Evolutionary conservation across 2,888 invertebrate species (phyloP).

Genomic region (Hypomecis atomaria): DNA sequence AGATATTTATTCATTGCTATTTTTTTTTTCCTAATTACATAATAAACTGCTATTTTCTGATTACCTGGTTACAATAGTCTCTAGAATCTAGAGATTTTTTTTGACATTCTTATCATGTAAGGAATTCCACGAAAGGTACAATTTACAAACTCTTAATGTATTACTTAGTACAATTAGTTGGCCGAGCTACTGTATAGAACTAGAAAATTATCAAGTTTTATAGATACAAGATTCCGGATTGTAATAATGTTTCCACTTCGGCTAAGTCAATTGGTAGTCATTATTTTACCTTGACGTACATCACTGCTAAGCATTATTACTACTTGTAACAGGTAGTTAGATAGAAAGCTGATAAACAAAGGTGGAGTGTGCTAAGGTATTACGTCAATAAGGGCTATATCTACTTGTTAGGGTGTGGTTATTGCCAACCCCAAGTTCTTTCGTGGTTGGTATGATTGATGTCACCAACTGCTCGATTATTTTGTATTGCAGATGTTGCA

Average conservation of each 20-base stretch:
- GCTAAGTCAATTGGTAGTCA: constrained; percentile 9
- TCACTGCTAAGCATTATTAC: constrained; percentile 31
- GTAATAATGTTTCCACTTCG: background rate
- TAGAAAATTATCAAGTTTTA: constrained; percentile 3
- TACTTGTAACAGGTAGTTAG: constrained; percentile 55
- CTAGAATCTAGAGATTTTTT: too few relatives aligned
- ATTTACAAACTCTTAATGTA: too few relatives aligned
- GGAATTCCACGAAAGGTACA: too few relatives aligned
- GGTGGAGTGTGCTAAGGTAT: constrained; percentile 67
- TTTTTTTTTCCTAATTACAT: too few relatives aligned
- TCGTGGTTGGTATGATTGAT: constrained; percentile 51
- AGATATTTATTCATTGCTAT: too few relatives aligned
- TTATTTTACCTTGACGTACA: constrained; percentile 16
- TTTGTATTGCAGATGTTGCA: constrained; percentile 34
- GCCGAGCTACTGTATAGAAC: background rate
- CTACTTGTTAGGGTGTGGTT: constrained; percentile 64
- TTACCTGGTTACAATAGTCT: too few relatives aligned
- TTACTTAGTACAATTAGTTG: too few relatives aligned
- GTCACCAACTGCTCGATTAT: constrained; percentile 36
- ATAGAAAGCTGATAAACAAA: constrained; percentile 74
- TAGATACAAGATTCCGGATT: background rate
- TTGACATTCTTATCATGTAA: too few relatives aligned
- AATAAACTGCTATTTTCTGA: too few relatives aligned
- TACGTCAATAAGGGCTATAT: constrained; percentile 67
- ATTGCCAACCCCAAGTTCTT: constrained; percentile 45